Conservation (phyloP, 2,797 vertebrate species). For the Mormyrus proboscirostris region DNA sequence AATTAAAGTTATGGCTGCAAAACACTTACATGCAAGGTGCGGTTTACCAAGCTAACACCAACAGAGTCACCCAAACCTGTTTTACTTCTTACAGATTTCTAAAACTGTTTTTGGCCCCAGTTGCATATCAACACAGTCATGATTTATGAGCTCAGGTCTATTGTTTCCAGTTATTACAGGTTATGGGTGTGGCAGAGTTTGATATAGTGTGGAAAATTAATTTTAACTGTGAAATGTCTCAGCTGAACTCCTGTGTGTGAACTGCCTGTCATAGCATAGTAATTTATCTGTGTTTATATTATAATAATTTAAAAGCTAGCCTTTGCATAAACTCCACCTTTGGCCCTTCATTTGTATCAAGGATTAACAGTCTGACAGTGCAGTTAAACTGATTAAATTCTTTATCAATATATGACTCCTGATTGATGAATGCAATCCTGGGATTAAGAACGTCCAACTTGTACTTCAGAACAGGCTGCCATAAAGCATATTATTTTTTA, state of each 20-base stretch:
- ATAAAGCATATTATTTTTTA: not conserved
- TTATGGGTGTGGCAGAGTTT: too few relatives aligned
- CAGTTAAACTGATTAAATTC: not conserved
- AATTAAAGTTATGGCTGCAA: not conserved
- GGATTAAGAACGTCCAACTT: not conserved
- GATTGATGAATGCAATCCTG: not conserved
- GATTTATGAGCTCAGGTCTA: not conserved
- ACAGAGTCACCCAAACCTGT: not conserved
- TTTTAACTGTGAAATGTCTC: too few relatives aligned
- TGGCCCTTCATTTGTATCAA: not conserved
- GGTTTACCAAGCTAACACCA: not conserved
- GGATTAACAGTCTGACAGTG: not conserved
- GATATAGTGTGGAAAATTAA: too few relatives aligned
- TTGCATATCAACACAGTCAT: not conserved
- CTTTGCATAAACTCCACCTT: too few relatives aligned
- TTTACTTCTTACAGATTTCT: not conserved
- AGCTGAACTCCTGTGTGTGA: too few relatives aligned
- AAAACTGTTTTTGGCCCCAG: not conserved
- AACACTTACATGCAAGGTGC: not conserved
- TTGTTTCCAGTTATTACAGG: too few relatives aligned
- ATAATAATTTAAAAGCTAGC: too few relatives aligned
- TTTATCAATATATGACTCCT: not conserved
- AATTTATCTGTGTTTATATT: too few relatives aligned
- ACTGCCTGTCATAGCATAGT: too few relatives aligned
- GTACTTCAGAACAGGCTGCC: not conserved